phyloP scores from a whole-genome alignment of 1,140 invertebrate genomes.

The Bombus waltoni region DNA sequence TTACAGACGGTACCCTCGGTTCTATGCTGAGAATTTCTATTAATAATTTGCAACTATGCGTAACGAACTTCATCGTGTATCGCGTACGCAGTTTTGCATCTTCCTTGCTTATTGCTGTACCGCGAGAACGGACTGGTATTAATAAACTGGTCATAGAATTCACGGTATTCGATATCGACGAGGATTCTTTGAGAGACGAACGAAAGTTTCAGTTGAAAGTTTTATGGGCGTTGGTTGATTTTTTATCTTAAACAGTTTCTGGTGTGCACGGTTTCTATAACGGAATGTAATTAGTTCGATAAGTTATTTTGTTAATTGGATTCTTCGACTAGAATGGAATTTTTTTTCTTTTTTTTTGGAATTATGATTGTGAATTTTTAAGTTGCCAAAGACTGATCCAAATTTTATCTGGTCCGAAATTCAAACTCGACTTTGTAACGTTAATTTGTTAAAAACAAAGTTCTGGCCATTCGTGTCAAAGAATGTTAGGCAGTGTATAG shows the following conservation, averaged over 20 bases:
- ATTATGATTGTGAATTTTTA: no score
- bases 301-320: no score
- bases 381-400: no score
- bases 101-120: no score
- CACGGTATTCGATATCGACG: conserved; percentile 17
- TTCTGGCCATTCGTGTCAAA: no score
- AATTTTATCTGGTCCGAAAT: background rate
- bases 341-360: no score
- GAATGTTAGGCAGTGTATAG: no score
- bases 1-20: background rate
- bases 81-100: no score
- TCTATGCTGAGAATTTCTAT: conserved; percentile 30
- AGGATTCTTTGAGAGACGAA: background rate
- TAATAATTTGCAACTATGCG: conserved; percentile 44
- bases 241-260: background rate
- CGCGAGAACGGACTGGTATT: background rate
- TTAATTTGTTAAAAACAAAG: background rate
- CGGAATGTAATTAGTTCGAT: no score
- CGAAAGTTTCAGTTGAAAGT: background rate
- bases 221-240: background rate
- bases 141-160: conserved; percentile 15
- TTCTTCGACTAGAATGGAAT: no score
- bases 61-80: conserved; percentile 24
- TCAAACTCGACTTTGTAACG: background rate
- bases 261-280: no score